Evolutionary conservation across 1,140 invertebrate species (phyloP).

Genomic region (Lordiphosa clarofinis): DNA sequence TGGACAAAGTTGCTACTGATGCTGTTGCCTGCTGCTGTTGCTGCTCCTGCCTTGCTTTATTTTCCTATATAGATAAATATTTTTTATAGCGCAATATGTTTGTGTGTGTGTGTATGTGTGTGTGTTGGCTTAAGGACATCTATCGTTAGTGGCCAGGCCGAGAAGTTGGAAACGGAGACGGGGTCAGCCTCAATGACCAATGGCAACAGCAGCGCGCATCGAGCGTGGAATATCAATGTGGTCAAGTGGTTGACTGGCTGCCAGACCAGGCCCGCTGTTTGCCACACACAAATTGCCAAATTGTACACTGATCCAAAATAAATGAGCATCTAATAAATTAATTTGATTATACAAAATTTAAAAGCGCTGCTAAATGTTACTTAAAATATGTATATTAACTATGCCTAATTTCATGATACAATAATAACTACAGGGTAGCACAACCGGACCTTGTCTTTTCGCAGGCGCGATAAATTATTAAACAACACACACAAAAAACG

Average conservation of each 20-base stretch:
- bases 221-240: constrained; percentile 71
- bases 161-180: constrained; percentile 19
- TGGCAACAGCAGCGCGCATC: constrained; percentile 62
- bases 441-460: too few species aligned
- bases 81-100: constrained; percentile 38
- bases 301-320: constrained; percentile 22
- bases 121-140: constrained; percentile 69
- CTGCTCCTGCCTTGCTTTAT: constrained; percentile 28
- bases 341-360: too few species aligned
- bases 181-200: constrained; percentile 64
- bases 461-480: too few species aligned
- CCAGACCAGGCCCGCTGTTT: constrained; percentile 30
- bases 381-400: too few species aligned
- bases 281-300: constrained; percentile 63
- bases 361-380: too few species aligned
- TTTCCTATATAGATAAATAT: constrained; percentile 67
- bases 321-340: too few species aligned
- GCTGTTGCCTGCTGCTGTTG: constrained; percentile 3
- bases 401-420: too few species aligned
- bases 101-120: constrained; percentile 25
- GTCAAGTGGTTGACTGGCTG: constrained; percentile 47
- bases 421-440: too few species aligned
- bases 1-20: constrained; percentile 46
- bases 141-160: constrained; percentile 59
- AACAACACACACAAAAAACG: too few species aligned